A percentile compares a stretch with the other conserved stretches of the same genome.
These are phyloP conservation scores for Echinops telfairi DNA, from an alignment of 2,113 vertebrate species.

Conservation along the genomic window DNA sequence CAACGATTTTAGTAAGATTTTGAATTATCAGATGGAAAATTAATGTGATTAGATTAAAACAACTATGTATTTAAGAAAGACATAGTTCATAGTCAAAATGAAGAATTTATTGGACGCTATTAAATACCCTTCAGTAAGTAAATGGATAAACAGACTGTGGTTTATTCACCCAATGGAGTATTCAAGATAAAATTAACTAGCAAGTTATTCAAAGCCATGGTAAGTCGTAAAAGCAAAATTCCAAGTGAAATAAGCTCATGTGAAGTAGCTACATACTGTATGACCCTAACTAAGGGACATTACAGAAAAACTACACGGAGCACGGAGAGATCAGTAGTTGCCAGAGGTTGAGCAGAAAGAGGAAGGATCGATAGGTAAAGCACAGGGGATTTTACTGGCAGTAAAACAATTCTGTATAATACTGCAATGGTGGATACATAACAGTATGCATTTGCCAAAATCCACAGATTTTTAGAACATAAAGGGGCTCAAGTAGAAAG, in stretches of 20 bases:
- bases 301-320: background rate
- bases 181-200: background rate
- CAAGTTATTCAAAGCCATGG: background rate
- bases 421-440: no score
- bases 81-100: background rate
- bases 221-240: background rate
- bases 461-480: no score
- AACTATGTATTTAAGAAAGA: background rate
- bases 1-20: background rate
- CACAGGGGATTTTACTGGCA: no score
- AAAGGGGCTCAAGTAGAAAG: no score
- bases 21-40: background rate
- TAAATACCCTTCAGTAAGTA: background rate
- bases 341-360: no score
- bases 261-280: background rate
- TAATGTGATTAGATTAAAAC: background rate
- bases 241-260: background rate
- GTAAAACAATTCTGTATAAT: no score
- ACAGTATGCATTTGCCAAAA: no score
- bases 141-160: background rate
- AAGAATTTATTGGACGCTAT: background rate
- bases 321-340: no score
- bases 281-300: background rate
- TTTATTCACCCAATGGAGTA: background rate
- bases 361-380: no score